Base-by-base conservation (phyloP, 2,888 invertebrate species). In the Choreutis nemorana region DNA sequence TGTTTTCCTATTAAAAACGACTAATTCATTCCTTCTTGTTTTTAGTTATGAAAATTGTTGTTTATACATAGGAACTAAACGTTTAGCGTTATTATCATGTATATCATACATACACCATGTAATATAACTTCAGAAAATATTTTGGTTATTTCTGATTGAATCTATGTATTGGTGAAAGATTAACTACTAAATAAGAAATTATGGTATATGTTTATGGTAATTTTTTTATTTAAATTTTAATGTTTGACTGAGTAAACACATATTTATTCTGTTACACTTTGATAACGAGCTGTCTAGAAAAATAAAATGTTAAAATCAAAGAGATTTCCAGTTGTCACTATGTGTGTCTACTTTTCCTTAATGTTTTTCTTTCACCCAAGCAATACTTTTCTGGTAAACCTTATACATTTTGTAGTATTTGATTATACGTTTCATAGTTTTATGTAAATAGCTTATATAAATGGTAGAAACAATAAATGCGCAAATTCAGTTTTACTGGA, bases 21-120 rank as follows among this genome's bases (percentile, higher is more conserved):
- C 54, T 56, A 60, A 62, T 68, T 64, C 73, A 73, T 75, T 75
- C 73, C 73, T 73, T 61, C 50, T 58, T 56, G 57, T 56, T 64
- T 59, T 67, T 65, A 57, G 55, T 61, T 53, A 50, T 57, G 51
- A 42, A 62, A 60, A 56, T 60, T 61, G 46, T 57, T 56, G 53
- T 58, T 48, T 48, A 54, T 51, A 49, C 32, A 31, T 36, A 29
- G 28, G 14, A 27, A 24, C 28, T 26, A 25, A 26, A 31, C 29
- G 8, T 30, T 35, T 25, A 35, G 35, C 34, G 42, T 49, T 34
- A 40, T 48, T 46, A 52, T 48, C 42, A 42, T 44, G 40, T 39
- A 39, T 36, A 39, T 43, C 46, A 34, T 31, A 22, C 34, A 24
- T 21, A 35, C 28, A 22, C 27, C 31, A 29, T 44, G 35, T 34